Conservation (phyloP, 2,113 vertebrate genomes). For the Bufo bufo region DNA sequence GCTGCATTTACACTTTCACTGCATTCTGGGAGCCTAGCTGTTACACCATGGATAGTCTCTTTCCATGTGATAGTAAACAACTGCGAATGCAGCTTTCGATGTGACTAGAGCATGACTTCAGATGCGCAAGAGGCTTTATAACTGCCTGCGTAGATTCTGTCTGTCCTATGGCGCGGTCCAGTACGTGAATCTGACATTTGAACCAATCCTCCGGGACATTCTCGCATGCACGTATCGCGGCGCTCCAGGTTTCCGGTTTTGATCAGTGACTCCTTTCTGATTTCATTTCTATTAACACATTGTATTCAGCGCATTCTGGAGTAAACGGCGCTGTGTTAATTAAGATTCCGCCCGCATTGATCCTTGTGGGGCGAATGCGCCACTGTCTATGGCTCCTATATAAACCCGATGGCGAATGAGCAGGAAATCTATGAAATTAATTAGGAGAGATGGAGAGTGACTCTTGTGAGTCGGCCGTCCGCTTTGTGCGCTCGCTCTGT, state of each 20-base stretch:
- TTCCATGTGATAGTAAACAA: too few relatives aligned
- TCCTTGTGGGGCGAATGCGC: neutral
- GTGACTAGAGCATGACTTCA: neutral
- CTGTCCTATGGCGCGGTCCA: too few relatives aligned
- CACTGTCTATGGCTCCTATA: neutral
- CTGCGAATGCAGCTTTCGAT: neutral
- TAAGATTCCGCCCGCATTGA: slow-evolving; percentile 6
- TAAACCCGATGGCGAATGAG: slow-evolving; percentile 35
- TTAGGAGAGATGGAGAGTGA: slow-evolving; percentile 60
- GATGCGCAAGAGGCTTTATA: too few relatives aligned
- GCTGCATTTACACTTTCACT: neutral
- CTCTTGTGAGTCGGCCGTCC: slow-evolving; percentile 62
- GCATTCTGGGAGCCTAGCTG: too few relatives aligned
- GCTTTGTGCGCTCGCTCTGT: slow-evolving; percentile 61
- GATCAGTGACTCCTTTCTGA: neutral
- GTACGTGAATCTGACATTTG: too few relatives aligned
- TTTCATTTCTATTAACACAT: neutral
- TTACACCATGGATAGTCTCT: too few relatives aligned
- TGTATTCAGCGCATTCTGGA: neutral
- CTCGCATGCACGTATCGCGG: neutral
- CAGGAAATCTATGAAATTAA: slow-evolving; percentile 64
- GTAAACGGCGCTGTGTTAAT: slow-evolving; percentile 15
- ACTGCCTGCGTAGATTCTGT: too few relatives aligned
- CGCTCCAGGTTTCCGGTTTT: neutral
- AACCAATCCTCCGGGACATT: too few relatives aligned